Evolutionary conservation across 2,888 invertebrate genomes (phyloP).

Genomic region (Drosophila fungiperda): DNA sequence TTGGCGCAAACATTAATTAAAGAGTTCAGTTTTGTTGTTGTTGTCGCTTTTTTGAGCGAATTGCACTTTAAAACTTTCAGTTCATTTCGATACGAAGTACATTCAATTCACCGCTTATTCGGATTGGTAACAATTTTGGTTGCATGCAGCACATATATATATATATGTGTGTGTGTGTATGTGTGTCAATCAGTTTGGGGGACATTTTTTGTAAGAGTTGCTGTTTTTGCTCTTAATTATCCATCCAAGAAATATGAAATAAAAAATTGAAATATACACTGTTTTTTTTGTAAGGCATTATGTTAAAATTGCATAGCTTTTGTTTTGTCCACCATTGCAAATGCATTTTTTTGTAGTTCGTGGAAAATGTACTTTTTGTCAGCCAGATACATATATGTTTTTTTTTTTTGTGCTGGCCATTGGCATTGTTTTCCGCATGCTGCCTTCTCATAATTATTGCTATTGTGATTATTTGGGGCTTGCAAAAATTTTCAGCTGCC

Average conservation of each 20-base stretch:
- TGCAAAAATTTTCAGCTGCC: constrained; percentile 69
- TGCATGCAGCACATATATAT: not conserved
- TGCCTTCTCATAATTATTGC: constrained; percentile 25
- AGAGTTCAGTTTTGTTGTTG: constrained; percentile 27
- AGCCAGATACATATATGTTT: not conserved
- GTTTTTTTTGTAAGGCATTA: not conserved
- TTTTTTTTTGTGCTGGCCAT: not conserved
- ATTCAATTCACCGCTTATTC: constrained; percentile 29
- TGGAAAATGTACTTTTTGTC: not conserved
- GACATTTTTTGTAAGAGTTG: not conserved
- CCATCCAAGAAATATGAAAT: not conserved
- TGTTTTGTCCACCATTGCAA: constrained; percentile 21
- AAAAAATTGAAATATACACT: not conserved
- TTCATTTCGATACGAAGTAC: constrained; percentile 42
- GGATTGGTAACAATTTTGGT: constrained; percentile 18
- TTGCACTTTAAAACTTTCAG: constrained; percentile 43
- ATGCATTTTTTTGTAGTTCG: not conserved
- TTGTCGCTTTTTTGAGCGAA: not conserved
- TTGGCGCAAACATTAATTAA: constrained; percentile 50
- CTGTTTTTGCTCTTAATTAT: not conserved
- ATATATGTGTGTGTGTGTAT: not conserved
- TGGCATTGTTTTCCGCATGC: constrained; percentile 9
- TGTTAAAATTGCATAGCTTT: not conserved
- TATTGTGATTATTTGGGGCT: constrained; percentile 66
- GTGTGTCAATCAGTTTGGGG: constrained; percentile 17